Conservation (phyloP, 1,140 invertebrate genomes). For the Parapsyche elsis region DNA sequence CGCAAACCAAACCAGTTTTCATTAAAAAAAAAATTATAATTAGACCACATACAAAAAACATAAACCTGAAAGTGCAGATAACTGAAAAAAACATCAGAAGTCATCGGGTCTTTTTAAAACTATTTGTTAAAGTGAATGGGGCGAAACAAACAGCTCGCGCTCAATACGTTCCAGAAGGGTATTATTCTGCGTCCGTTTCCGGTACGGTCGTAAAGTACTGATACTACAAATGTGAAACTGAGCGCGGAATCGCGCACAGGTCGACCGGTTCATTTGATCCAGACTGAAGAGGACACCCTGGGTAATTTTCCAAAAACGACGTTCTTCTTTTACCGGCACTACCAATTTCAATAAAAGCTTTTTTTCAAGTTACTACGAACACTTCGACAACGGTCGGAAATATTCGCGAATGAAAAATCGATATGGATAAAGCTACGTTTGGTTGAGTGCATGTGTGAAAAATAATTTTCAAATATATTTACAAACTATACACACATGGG, state of each 20-base stretch:
- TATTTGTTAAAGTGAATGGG: not conserved
- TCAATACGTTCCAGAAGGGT: slow-evolving; percentile 17
- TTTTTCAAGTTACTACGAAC: slow-evolving; percentile 20
- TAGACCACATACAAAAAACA: no score
- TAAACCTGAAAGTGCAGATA: no score
- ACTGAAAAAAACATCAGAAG: no score
- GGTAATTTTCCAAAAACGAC: slow-evolving; percentile 29
- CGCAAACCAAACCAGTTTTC: no score
- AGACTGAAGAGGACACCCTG: slow-evolving; percentile 27
- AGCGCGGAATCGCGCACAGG: slow-evolving; percentile 25
- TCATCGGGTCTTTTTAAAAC: no score
- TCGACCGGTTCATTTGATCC: slow-evolving; percentile 39
- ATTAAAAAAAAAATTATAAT: no score
- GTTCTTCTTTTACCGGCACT: not conserved
- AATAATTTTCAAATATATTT: no score
- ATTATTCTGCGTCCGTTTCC: slow-evolving; percentile 13
- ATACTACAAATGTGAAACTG: slow-evolving; percentile 37
- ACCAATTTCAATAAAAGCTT: slow-evolving; percentile 39
- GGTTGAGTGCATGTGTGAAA: no score
- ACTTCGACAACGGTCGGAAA: no score
- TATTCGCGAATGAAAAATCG: no score
- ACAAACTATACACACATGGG: no score
- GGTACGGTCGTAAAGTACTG: slow-evolving; percentile 21
- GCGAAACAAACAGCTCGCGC: not conserved
- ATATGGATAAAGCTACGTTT: no score